phyloP scores from a whole-genome alignment of 1,140 invertebrate genomes.

The Dendroctonus valens region DNA sequence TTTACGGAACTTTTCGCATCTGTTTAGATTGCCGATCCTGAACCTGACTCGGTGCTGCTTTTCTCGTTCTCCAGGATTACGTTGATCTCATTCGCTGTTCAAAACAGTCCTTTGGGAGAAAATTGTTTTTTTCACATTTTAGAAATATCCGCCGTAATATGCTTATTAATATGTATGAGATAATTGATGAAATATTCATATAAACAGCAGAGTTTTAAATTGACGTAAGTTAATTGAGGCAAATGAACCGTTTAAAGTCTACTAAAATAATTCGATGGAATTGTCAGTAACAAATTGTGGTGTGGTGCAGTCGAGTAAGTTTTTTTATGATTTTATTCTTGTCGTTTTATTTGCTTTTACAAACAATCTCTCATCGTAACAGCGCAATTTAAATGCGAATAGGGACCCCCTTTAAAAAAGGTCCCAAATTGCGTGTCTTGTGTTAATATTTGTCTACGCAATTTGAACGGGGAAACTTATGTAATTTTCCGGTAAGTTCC shows the following conservation, averaged over 20 bases:
- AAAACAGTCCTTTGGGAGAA: constrained; percentile 2
- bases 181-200: too few species aligned
- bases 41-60: constrained; percentile 11
- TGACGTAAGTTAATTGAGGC: too few species aligned
- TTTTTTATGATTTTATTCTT: neutral
- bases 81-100: constrained; percentile 19
- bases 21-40: constrained; percentile 21
- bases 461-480: constrained; percentile 25
- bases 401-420: constrained; percentile 23
- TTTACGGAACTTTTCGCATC: constrained; percentile 30
- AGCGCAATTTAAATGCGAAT: constrained; percentile 29
- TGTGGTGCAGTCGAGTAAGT: too few species aligned
- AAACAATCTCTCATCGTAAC: constrained; percentile 21
- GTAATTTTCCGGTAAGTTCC: constrained; percentile 30
- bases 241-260: too few species aligned
- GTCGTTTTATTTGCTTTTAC: neutral
- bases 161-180: too few species aligned
- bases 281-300: too few species aligned
- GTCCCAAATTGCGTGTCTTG: constrained; percentile 32
- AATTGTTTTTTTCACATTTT: too few species aligned
- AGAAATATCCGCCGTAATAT: too few species aligned
- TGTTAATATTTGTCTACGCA: constrained; percentile 34
- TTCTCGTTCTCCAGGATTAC: constrained; percentile 18
- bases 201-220: too few species aligned
- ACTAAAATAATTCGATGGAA: too few species aligned